Evolutionary conservation across 2,797 vertebrate genomes (phyloP).

Genomic region (Dryobates pubescens): DNA sequence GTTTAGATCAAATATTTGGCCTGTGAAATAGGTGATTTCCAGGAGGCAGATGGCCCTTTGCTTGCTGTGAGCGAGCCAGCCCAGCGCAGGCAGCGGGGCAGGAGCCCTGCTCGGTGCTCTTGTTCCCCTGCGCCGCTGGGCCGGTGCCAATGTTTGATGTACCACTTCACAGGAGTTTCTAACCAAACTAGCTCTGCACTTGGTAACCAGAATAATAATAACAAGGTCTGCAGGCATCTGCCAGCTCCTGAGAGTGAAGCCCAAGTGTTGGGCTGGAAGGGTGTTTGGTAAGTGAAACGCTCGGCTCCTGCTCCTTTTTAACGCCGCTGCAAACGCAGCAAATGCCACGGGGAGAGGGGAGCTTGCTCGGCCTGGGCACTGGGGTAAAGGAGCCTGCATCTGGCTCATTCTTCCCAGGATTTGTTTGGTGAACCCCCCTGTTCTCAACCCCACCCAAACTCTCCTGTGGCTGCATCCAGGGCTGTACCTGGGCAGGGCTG

Average conservation of each 20-base stretch:
- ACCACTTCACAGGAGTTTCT: conserved; percentile 74
- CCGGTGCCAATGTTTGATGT: conserved; percentile 75
- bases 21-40: conserved; percentile 30
- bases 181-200: conserved; percentile 60
- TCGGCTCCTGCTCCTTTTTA: not conserved
- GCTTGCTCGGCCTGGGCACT: not conserved
- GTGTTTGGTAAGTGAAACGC: not conserved
- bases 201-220: conserved; percentile 63
- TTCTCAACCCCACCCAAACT: not conserved
- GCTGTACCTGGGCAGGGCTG: not conserved
- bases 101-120: not conserved
- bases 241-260: conserved; percentile 41
- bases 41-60: conserved; percentile 45
- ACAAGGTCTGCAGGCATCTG: conserved; percentile 54
- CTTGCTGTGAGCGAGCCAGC: not conserved
- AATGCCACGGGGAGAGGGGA: fast-evolving
- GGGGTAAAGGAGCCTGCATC: not conserved
- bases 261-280: not conserved
- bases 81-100: conserved; percentile 15
- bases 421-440: not conserved
- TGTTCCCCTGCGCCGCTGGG: conserved; percentile 21
- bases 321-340: not conserved
- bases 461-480: not conserved
- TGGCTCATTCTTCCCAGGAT: not conserved
- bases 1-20: conserved; percentile 1